A percentile compares a stretch with the other conserved stretches of the same genome.
These are phyloP conservation scores for Desmophyllum pertusum DNA, from an alignment of 92 coral and sea anemone species.

Conservation along the genomic window DNA sequence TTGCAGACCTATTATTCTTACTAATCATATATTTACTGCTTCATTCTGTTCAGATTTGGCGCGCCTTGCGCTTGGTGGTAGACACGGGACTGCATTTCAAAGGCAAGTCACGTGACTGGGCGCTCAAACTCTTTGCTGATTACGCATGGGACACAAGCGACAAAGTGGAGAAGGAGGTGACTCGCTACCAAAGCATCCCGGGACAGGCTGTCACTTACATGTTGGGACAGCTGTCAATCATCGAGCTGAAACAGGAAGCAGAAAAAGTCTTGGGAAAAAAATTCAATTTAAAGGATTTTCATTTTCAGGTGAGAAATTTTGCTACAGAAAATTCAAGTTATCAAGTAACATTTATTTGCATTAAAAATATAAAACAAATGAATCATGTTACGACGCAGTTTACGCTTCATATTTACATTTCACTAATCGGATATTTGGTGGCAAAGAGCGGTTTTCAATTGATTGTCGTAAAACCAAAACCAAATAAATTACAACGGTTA, in stretches of 20 bases:
- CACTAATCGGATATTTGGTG: too few relatives aligned
- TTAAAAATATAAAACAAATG: too few relatives aligned
- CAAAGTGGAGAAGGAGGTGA: conserved; percentile 71
- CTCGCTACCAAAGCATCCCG: conserved; percentile 86
- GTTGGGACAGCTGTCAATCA: conserved; percentile 70
- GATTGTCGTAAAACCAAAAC: too few relatives aligned
- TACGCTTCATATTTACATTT: too few relatives aligned
- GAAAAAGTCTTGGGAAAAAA: conserved; percentile 48
- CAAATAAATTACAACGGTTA: too few relatives aligned
- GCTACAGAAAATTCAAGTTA: too few relatives aligned
- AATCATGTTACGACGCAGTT: too few relatives aligned
- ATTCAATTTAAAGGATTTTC: conserved; percentile 67
- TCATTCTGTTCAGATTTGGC: conserved; percentile 60
- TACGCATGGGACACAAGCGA: conserved; percentile 79
- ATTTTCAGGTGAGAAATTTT: conserved; percentile 84
- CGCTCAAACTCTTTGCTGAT: conserved; percentile 54
- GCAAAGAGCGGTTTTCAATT: too few relatives aligned
- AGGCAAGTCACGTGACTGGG: conserved; percentile 73
- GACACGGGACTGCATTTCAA: conserved; percentile 73
- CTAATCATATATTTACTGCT: not conserved
- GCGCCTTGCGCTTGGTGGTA: conserved; percentile 66
- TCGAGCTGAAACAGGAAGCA: conserved; percentile 60
- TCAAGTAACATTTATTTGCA: too few relatives aligned
- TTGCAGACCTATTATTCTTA: too few relatives aligned
- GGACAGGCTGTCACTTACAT: conserved; percentile 75